Evolutionary conservation across 2,797 vertebrate species (phyloP).

Genomic region (Malacoctenus gilli): DNA sequence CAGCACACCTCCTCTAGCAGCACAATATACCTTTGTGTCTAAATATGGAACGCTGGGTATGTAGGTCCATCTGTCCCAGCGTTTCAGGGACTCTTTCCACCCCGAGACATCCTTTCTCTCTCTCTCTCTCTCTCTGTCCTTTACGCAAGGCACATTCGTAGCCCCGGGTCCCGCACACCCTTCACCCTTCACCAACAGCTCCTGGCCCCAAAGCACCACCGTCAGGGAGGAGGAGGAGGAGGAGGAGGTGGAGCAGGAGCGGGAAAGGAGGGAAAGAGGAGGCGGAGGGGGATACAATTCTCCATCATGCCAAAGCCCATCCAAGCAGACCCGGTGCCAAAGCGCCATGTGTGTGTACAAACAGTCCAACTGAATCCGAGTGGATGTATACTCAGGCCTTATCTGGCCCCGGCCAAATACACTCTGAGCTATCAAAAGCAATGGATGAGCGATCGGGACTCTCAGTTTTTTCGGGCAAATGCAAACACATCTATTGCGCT

Average conservation of each 20-base stretch:
- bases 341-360: constrained; percentile 69
- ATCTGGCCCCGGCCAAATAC: constrained; percentile 76
- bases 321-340: constrained; percentile 68
- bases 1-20: neutral
- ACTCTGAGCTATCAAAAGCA: constrained; percentile 73
- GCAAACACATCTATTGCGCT: constrained; percentile 77
- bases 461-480: constrained; percentile 64
- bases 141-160: constrained; percentile 55
- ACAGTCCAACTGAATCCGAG: constrained; percentile 73
- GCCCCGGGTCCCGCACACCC: constrained; percentile 66
- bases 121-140: constrained; percentile 60
- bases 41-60: constrained; percentile 43
- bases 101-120: constrained; percentile 23
- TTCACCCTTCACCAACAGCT: constrained; percentile 72
- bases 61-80: constrained; percentile 50
- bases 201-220: constrained; percentile 55
- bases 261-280: neutral
- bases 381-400: constrained; percentile 74
- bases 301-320: constrained; percentile 65
- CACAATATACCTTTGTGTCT: constrained; percentile 42
- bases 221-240: constrained; percentile 22
- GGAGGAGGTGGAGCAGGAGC: neutral
- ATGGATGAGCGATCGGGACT: constrained; percentile 73
- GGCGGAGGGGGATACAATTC: constrained; percentile 37
- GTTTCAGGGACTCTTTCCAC: constrained; percentile 45